Evolutionary conservation across 2,888 invertebrate species (phyloP).

Genomic region (Teinopalpus imperialis): DNA sequence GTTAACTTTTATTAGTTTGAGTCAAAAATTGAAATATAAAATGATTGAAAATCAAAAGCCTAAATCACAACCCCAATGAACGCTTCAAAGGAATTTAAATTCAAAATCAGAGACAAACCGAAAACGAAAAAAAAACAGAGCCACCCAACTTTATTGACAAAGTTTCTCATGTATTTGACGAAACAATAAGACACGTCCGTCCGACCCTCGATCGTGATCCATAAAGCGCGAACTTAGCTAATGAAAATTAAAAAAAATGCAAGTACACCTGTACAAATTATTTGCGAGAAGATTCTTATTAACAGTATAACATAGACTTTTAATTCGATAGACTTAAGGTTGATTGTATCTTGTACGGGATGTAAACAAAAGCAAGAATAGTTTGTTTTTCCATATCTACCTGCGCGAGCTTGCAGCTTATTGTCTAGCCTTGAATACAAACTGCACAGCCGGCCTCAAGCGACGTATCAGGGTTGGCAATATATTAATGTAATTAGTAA

Average conservation of each 20-base stretch:
- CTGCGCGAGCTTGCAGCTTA: slow-evolving; percentile 70
- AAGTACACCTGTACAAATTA: slow-evolving; percentile 61
- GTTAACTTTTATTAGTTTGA: too few relatives aligned
- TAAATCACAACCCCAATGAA: slow-evolving; percentile 22
- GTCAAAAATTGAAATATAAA: too few relatives aligned
- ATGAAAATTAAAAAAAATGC: slow-evolving; percentile 73
- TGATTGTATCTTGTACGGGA: slow-evolving; percentile 34
- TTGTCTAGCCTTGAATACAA: slow-evolving; percentile 73
- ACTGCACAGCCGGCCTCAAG: slow-evolving; percentile 70
- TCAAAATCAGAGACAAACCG: slow-evolving; percentile 33
- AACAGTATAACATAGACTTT: slow-evolving; percentile 27
- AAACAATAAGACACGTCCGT: slow-evolving; percentile 75
- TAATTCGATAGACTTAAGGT: slow-evolving; percentile 27
- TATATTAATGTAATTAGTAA: slow-evolving; percentile 26
- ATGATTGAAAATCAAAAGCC: too few relatives aligned
- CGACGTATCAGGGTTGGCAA: slow-evolving; percentile 63
- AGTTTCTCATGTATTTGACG: slow-evolving; percentile 74
- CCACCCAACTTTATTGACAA: slow-evolving; percentile 73
- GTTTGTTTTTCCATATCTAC: slow-evolving; percentile 59
- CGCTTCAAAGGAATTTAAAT: slow-evolving; percentile 37
- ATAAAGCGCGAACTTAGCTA: slow-evolving; percentile 79
- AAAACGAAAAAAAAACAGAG: slow-evolving; percentile 38
- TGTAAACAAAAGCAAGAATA: slow-evolving; percentile 25
- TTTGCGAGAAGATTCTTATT: slow-evolving; percentile 19
- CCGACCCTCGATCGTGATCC: slow-evolving; percentile 75